Evolutionary conservation across 2,888 invertebrate species (phyloP).

Genomic region (Limnephilus rhombicus): DNA sequence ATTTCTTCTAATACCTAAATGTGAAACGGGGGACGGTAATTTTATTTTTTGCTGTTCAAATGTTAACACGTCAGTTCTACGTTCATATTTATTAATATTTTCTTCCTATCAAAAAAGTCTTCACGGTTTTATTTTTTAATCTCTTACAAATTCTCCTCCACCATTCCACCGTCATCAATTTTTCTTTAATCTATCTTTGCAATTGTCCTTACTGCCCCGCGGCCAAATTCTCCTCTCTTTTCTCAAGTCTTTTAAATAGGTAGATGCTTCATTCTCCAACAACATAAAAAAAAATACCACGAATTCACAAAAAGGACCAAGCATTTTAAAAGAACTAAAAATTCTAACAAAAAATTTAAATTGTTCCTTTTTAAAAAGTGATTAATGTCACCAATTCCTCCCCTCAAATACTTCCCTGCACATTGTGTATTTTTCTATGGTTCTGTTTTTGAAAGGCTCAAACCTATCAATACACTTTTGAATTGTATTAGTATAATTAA

Average conservation of each 20-base stretch:
- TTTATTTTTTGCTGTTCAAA: no score
- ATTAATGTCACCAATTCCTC: background rate
- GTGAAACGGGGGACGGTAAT: no score
- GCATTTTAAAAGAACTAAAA: background rate
- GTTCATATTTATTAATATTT: no score
- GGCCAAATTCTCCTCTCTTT: slow-evolving; percentile 20
- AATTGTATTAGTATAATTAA: background rate
- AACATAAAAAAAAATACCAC: background rate
- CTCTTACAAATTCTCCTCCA: background rate
- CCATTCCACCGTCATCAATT: slow-evolving; percentile 13
- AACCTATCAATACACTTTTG: background rate
- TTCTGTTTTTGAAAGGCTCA: background rate
- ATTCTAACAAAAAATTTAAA: background rate
- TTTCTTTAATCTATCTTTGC: slow-evolving; percentile 20
- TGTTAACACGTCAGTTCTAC: background rate
- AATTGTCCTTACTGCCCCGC: slow-evolving; percentile 34
- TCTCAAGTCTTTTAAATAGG: background rate
- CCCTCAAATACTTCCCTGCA: background rate
- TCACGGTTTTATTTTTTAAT: background rate
- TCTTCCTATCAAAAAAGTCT: background rate
- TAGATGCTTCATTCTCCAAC: background rate
- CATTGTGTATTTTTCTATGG: background rate
- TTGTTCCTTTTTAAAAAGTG: background rate
- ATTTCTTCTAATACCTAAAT: no score
- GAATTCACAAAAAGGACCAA: background rate